Evolutionary conservation across 2,113 vertebrate species (phyloP), one percentile per base, ranked within the genome.

Genomic region (Sinocyclocheilus rhinocerous): DNA sequence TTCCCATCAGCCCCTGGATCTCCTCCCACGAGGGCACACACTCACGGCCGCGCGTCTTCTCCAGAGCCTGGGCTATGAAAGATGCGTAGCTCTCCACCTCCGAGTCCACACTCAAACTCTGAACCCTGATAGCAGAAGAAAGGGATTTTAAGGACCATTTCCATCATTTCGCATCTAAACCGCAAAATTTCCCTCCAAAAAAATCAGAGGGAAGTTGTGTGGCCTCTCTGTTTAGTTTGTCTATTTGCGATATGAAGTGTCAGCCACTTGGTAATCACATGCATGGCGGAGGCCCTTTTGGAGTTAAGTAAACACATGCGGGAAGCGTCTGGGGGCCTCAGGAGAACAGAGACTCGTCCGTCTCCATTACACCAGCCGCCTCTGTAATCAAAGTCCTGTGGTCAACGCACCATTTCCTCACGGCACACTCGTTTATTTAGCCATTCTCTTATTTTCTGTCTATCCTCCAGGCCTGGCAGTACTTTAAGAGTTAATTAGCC

Each of bases 11-110:
- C 81, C 96, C 96, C 55, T 96, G 95, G 93, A 99, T 98, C 94
- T 99, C 98, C 16, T 97, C 97, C 93, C 97, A 95, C 0, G 97
- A 99, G 1, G 98, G 98, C 85, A 99, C 97, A 0, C 95, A 95
- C 91, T 98, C 96, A 13, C 97, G 93, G 78, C 96, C 95, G 33
- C 95, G 95, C 0, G 97, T 99, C 91, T 97, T 97, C 45, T 94
- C 92, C 92, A 99, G 91, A 0, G 97, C 97, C 86, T 95, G 96
- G 9, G 94, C 92, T 92, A 99, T 97, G 92, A 99, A 99, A 80
- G 95, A 95, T 0, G 97, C 97, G 0, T 97, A 99, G 86, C 96
- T 95, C 50, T 97, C 97, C 93, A 97, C 95, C 91, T 99, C 97
- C 0, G 97, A 96, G 89, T 95, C 87, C 0, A 97, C 97, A 80